These are phyloP conservation scores for Puntigrus tetrazona DNA, from an alignment of 2,113 vertebrate species.

Conservation along the genomic window DNA sequence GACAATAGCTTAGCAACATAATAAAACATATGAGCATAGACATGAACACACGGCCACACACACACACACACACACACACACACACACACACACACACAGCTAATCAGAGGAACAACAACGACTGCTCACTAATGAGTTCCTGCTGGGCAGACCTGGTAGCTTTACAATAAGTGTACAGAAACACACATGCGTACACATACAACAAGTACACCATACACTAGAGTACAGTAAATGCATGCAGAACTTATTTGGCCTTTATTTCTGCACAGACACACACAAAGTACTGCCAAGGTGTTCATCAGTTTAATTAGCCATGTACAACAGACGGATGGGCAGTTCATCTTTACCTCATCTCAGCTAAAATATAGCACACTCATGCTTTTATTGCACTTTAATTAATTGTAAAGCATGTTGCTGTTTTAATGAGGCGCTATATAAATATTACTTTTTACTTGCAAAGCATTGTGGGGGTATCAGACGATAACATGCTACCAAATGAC, in stretches of 20 bases:
- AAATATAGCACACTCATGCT: conserved; percentile 3
- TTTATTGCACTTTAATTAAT: neutral
- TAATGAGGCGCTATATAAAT: neutral
- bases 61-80: conserved; percentile 19
- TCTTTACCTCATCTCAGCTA: conserved; percentile 10
- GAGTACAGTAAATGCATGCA: neutral
- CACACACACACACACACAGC: conserved; percentile 15
- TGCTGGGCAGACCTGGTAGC: conserved; percentile 62
- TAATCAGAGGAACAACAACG: conserved; percentile 61
- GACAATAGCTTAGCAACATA: neutral
- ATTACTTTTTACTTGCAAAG: neutral
- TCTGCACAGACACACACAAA: neutral
- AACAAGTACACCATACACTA: neutral
- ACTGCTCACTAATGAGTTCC: conserved; percentile 74
- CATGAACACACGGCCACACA: conserved; percentile 18
- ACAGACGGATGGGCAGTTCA: conserved; percentile 14
- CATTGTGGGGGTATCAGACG: neutral
- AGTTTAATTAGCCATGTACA: conserved; percentile 43
- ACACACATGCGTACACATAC: neutral
- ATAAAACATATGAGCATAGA: neutral
- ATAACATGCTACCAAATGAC: neutral
- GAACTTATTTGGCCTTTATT: neutral
- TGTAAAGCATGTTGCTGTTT: neutral
- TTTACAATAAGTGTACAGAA: conserved; percentile 55
- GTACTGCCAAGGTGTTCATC: conserved; percentile 14